Evolutionary conservation across 2,113 vertebrate species (phyloP).

Genomic region (Lepisosteus osseus): DNA sequence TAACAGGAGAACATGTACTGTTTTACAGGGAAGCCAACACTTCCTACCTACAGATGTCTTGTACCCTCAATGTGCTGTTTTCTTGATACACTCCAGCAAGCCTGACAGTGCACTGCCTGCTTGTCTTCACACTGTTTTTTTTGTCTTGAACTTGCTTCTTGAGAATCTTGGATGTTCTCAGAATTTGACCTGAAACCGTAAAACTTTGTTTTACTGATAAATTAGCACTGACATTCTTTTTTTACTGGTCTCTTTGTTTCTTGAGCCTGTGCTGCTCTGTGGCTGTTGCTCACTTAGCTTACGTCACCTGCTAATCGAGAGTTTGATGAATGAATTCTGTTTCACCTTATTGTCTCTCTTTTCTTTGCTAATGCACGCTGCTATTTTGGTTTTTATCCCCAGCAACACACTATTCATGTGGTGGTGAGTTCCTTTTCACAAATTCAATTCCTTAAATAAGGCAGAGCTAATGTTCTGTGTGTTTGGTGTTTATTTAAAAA

Average conservation of each 20-base stretch:
- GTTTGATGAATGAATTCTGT: constrained; percentile 48
- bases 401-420: constrained; percentile 99
- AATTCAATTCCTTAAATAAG: constrained; percentile 39
- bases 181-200: background rate
- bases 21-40: too few species aligned
- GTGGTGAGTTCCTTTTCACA: constrained; percentile 90
- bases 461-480: too few species aligned
- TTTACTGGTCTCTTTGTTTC: too few species aligned
- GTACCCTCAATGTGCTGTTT: too few species aligned
- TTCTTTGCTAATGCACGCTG: constrained; percentile 86
- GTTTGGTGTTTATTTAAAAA: too few species aligned
- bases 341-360: constrained; percentile 65
- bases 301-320: constrained; percentile 30
- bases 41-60: too few species aligned
- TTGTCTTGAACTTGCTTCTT: background rate
- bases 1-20: too few species aligned
- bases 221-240: constrained; percentile 17
- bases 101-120: background rate
- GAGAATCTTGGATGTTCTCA: background rate
- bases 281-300: background rate
- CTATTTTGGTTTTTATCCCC: constrained; percentile 80
- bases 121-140: background rate
- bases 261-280: background rate
- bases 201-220: constrained; percentile 40
- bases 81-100: too few species aligned